Percentiles rank a stretch among this genome's conserved stretches.
Conservation (phyloP, 2,113 vertebrate genomes). For the Ptilonorhynchus violaceus region DNA sequence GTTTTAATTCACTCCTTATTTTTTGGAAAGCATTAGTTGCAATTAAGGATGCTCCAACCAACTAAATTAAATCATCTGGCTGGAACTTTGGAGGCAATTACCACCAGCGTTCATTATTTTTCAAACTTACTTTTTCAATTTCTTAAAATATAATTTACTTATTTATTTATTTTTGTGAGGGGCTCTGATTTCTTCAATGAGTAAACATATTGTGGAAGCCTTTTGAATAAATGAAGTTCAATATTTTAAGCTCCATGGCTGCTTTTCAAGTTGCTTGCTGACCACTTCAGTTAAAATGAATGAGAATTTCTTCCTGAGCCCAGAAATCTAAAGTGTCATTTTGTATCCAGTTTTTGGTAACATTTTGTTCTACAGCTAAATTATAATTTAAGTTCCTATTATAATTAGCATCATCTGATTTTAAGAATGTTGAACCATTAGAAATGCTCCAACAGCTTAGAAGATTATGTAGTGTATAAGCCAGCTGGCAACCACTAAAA, state of each 20-base stretch:
- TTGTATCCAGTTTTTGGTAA: neutral
- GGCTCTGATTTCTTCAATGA: neutral
- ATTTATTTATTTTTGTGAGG: neutral
- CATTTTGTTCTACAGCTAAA: neutral
- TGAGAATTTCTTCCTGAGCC: neutral
- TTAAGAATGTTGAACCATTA: slow-evolving; percentile 5
- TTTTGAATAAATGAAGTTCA: neutral
- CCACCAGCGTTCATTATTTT: neutral
- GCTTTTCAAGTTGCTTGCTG: neutral
- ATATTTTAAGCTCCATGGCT: neutral
- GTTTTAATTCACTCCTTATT: neutral
- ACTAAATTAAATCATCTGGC: neutral
- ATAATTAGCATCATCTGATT: neutral
- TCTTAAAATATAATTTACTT: neutral
- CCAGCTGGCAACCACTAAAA: neutral
- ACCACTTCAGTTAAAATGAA: neutral
- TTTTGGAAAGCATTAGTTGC: neutral
- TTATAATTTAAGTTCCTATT: neutral
- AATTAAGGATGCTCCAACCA: neutral
- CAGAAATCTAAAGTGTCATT: neutral
- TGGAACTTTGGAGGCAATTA: neutral
- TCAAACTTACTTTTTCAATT: neutral
- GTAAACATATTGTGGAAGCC: neutral
- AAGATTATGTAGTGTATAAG: neutral
- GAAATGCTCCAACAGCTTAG: neutral